Percentiles rank a stretch among this genome's conserved stretches.
These are phyloP conservation scores for Alaudala cheleensis DNA, from an alignment of 2,113 vertebrate species.

Conservation along the genomic window DNA sequence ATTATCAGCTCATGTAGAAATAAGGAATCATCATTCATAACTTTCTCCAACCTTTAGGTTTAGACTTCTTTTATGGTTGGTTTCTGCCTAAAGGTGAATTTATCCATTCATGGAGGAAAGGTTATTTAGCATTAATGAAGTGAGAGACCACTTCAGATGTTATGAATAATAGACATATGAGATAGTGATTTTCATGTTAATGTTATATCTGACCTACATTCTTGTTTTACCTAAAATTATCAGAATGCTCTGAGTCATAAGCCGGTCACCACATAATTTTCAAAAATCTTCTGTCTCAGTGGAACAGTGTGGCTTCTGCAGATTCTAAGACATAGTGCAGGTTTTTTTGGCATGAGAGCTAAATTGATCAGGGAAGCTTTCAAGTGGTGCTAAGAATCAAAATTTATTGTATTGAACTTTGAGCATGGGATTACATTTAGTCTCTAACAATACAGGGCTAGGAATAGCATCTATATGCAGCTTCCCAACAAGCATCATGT, in stretches of 20 bases:
- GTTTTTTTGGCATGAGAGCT: not conserved
- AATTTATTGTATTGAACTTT: not conserved
- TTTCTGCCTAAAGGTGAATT: conserved; percentile 24
- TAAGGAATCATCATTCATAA: not conserved
- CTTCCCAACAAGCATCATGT: not conserved
- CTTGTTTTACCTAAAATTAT: not conserved
- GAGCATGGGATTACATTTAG: not conserved
- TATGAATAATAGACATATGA: not conserved
- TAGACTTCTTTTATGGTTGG: not conserved
- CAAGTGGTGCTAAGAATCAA: not conserved
- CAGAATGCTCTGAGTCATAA: not conserved
- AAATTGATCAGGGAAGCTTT: not conserved
- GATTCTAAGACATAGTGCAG: not conserved
- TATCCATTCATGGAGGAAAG: not conserved
- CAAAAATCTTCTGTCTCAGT: not conserved
- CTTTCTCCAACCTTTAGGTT: not conserved
- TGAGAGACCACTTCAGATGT: not conserved
- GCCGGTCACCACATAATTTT: not conserved
- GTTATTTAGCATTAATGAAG: not conserved
- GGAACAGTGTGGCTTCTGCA: not conserved
- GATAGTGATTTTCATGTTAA: not conserved
- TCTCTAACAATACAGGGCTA: fast-evolving
- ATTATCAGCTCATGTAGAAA: not conserved
- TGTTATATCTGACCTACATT: not conserved
- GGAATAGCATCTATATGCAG: not conserved